phyloP scores from a whole-genome alignment of 2,113 vertebrate species.

The Ochotona curzoniae region DNA sequence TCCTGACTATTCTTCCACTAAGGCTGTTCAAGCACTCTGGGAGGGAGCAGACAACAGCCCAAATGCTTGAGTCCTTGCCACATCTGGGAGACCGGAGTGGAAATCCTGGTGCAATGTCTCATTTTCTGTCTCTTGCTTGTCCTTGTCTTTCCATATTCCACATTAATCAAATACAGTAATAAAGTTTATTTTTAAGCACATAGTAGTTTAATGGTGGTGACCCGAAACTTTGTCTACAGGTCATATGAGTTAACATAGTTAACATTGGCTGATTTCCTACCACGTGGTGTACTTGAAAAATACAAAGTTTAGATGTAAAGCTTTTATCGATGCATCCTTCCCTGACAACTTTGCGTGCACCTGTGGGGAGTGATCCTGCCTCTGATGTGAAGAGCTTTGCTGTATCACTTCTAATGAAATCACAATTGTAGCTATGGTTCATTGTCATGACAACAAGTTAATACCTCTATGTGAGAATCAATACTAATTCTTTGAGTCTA shows the following conservation, averaged over 20 bases:
- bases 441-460: slow-evolving; percentile 56
- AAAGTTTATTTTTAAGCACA: background rate
- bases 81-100: no score
- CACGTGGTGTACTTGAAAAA: background rate
- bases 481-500: slow-evolving; percentile 38
- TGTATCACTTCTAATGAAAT: slow-evolving; percentile 26
- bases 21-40: no score
- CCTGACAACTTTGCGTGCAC: background rate
- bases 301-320: background rate
- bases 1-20: no score
- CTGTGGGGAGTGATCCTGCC: background rate
- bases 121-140: no score
- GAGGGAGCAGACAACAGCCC: no score
- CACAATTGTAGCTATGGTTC: background rate
- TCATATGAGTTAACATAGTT: background rate
- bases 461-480: slow-evolving; percentile 52
- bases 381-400: background rate
- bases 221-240: background rate
- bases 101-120: no score
- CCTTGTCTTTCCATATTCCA: no score
- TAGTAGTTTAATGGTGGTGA: background rate
- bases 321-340: background rate
- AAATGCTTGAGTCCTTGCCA: no score
- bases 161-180: no score
- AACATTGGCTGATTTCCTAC: slow-evolving; percentile 2